Evolutionary conservation across 2,113 vertebrate genomes (phyloP).

Genomic region (Sander lucioperca): DNA sequence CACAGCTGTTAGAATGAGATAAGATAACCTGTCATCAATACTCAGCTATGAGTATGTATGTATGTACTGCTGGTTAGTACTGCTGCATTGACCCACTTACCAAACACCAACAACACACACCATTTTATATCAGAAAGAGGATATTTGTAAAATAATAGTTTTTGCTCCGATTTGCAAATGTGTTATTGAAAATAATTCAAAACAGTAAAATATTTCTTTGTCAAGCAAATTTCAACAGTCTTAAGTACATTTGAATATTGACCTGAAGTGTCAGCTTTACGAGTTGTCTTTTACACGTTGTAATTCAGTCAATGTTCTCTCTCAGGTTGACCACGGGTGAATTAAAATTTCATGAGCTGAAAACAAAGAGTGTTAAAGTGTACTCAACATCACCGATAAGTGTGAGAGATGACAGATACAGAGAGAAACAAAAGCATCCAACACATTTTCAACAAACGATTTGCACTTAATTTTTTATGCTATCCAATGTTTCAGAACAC

Average conservation of each 20-base stretch:
- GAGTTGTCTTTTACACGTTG: not conserved
- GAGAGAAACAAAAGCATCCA: conserved; percentile 26
- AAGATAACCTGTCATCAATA: conserved; percentile 6
- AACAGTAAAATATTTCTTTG: not conserved
- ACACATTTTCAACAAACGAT: not conserved
- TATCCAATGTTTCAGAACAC: not conserved
- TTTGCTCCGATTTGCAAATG: not conserved
- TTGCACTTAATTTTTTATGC: conserved; percentile 7
- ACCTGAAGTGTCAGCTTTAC: conserved; percentile 2
- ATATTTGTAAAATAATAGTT: not conserved
- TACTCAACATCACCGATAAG: conserved; percentile 11
- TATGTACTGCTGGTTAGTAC: not conserved
- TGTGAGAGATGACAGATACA: conserved; percentile 14
- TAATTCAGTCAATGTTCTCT: conserved; percentile 26
- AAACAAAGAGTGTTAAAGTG: conserved; percentile 40
- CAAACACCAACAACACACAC: not conserved
- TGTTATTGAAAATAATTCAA: not conserved
- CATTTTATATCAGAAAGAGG: not conserved
- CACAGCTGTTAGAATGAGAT: conserved; percentile 6
- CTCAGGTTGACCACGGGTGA: conserved; percentile 11
- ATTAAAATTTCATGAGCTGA: conserved; percentile 42
- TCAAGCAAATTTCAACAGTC: not conserved
- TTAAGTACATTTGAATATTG: conserved; percentile 27
- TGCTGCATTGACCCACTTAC: not conserved
- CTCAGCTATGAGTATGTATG: not conserved